Conservation (phyloP, 2,888 invertebrate genomes). For the Isoperla grammatica region DNA sequence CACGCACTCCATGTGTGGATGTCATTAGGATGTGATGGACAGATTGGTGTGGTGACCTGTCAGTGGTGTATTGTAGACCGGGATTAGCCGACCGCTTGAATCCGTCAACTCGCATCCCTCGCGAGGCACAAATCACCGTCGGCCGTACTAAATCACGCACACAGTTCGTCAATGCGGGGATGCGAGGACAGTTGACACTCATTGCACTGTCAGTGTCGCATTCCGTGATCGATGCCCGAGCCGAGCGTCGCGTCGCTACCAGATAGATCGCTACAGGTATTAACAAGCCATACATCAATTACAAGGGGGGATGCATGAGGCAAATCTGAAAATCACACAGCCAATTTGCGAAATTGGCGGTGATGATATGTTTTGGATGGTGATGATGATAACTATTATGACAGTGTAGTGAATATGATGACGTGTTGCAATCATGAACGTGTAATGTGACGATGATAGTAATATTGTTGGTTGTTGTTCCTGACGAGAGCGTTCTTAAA, state of each 20-base stretch:
- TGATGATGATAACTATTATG: too few species aligned
- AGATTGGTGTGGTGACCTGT: constrained; percentile 25
- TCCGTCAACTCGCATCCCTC: constrained; percentile 14
- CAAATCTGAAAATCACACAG: too few species aligned
- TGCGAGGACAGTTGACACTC: constrained; percentile 5
- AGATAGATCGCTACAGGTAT: constrained; percentile 14
- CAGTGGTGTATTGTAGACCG: constrained; percentile 12
- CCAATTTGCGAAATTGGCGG: too few species aligned
- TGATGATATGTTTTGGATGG: too few species aligned
- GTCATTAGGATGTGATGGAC: constrained; percentile 20
- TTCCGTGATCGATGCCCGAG: background rate
- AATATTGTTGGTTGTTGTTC: too few species aligned
- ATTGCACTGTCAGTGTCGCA: constrained; percentile 11
- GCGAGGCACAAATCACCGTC: constrained; percentile 6
- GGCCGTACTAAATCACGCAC: constrained; percentile 1
- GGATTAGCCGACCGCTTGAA: constrained; percentile 23
- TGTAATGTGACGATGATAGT: too few species aligned
- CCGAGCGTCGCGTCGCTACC: background rate
- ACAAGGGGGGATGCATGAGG: too few species aligned
- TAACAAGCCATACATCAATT: background rate
- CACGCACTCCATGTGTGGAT: background rate
- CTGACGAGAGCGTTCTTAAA: too few species aligned
- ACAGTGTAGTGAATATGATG: too few species aligned
- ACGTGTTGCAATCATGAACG: too few species aligned
- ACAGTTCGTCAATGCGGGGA: background rate